phyloP scores from a whole-genome alignment of 2,113 vertebrate species.

The Phasianus colchicus region DNA sequence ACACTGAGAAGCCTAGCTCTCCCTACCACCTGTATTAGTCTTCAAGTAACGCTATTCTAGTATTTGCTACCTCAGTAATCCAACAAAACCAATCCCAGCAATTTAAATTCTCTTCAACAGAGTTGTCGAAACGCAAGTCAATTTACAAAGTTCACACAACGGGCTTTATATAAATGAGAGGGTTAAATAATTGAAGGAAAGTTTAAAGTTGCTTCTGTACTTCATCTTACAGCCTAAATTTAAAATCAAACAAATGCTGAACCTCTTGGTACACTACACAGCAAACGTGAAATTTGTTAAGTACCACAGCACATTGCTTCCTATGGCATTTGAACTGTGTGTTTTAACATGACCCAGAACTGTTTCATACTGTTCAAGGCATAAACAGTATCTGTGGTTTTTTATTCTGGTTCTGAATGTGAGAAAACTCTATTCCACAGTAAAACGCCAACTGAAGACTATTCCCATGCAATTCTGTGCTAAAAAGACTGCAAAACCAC shows the following conservation, averaged over 20 bases:
- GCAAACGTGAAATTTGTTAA: not conserved
- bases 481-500: not conserved
- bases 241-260: not conserved
- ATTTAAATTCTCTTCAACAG: not conserved
- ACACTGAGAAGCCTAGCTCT: not conserved
- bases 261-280: not conserved
- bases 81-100: not conserved
- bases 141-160: not conserved
- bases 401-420: not conserved
- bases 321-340: not conserved
- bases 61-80: not conserved
- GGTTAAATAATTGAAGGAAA: rapidly evolving
- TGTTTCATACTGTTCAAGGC: not conserved
- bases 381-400: not conserved
- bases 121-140: not conserved
- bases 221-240: not conserved
- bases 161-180: not conserved
- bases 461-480: not conserved
- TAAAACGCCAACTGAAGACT: not conserved
- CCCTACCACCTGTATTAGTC: not conserved
- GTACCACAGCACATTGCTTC: not conserved
- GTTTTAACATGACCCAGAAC: not conserved
- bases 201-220: rapidly evolving
- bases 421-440: not conserved
- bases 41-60: not conserved